These are phyloP conservation scores for Cettia cetti DNA, from an alignment of 2,113 vertebrate species.

Conservation along the genomic window DNA sequence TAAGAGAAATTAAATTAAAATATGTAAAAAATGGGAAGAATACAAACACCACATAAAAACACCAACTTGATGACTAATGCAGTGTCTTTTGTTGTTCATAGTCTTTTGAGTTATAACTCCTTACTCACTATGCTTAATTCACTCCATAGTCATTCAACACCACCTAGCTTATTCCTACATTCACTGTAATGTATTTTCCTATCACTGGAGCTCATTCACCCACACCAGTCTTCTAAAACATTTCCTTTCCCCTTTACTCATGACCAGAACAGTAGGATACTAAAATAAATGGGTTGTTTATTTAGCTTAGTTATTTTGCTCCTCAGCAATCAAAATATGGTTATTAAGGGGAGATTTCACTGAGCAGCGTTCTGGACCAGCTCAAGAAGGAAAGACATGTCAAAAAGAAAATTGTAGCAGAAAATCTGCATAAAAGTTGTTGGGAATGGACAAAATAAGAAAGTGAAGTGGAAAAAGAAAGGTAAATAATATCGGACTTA, in stretches of 20 bases:
- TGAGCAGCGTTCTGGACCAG: neutral
- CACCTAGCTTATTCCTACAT: neutral
- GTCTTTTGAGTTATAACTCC: neutral
- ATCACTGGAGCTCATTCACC: neutral
- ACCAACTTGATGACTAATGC: neutral
- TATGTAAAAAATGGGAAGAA: neutral
- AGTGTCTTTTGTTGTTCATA: neutral
- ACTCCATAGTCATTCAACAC: neutral
- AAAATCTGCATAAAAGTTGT: neutral
- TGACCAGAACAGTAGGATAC: neutral
- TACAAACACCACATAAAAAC: neutral
- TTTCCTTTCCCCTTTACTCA: neutral
- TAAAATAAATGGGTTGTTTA: neutral
- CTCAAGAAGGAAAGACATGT: neutral
- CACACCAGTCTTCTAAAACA: neutral
- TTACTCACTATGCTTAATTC: neutral
- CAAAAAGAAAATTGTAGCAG: neutral
- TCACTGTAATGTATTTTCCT: neutral
- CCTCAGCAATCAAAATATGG: neutral
- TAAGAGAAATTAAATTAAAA: neutral
- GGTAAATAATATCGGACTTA: neutral
- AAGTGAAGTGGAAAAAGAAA: neutral
- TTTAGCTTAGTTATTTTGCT: neutral
- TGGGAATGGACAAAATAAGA: neutral
- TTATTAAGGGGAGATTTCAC: neutral